Conservation (phyloP, 2,797 vertebrate genomes). For the Xerus rutilus region DNA sequence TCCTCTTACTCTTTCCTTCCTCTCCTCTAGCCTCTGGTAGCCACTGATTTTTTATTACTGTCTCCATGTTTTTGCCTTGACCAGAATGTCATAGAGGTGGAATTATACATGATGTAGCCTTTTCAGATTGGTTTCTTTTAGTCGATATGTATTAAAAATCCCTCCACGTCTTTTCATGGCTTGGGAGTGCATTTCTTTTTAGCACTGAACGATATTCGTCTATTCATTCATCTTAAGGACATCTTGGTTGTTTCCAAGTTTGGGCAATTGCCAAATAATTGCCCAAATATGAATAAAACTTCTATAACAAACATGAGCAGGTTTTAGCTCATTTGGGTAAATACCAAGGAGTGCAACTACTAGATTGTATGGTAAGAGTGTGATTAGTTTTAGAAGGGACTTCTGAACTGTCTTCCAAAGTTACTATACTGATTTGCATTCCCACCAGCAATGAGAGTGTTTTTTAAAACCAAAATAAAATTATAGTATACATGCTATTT, state of each 20-base stretch:
- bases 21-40: neutral
- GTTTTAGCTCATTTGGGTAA: neutral
- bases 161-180: neutral
- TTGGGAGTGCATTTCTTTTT: neutral
- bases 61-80: neutral
- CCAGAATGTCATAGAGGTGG: neutral
- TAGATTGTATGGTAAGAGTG: neutral
- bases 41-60: neutral
- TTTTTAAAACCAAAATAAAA: neutral
- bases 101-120: neutral
- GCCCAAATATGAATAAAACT: too few species aligned
- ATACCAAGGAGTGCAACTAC: too few species aligned
- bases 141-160: too few species aligned
- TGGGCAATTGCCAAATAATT: too few species aligned
- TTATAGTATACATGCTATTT: neutral
- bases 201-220: neutral
- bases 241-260: neutral
- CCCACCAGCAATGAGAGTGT: neutral
- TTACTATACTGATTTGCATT: neutral
- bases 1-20: neutral
- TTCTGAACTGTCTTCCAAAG: neutral
- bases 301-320: too few species aligned
- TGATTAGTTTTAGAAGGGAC: neutral
- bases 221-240: neutral
- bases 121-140: neutral